Base-by-base conservation (phyloP, 1,140 invertebrate species). In the Drosophila sp. region DNA sequence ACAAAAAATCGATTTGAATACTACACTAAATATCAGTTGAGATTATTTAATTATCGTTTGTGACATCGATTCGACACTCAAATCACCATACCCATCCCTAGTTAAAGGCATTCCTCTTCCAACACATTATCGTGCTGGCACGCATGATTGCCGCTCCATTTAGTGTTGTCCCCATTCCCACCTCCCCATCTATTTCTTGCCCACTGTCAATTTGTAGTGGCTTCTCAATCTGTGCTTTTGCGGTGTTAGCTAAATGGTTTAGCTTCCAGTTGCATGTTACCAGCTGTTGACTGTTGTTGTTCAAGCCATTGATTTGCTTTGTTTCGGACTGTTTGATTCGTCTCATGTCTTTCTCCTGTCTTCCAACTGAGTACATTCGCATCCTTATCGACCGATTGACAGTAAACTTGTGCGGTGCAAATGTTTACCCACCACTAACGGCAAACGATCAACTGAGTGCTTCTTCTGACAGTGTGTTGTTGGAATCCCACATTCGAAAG, bases 281-380 rank as follows among this genome's bases (percentile, higher is more conserved):
- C 45, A 38, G 36, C 40, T 51, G 57, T 53, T 46, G 48, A 36
- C 58, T 56, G 50, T 63, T 40, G 38, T 41, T n/a, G n/a, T n/a
- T n/a, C n/a, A n/a, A 25, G 27, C 36, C 62, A 66, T 29, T 58
- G 70, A 59, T 72, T 40, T 50, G 46, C 46, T 72, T 67, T 72
- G 36, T 66, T 46, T 58, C 45, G 13, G 50, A 8, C 40, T 38
- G 32, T 38, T 57, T 65, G 13, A n/a, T 13, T 27, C 32, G n/a
- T 29, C 11, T 32, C 27, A n/a, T 63, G 29, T 9, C 36, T 41
- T 70, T 29, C 11, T 32, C 27, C 18, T 63, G 29, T 9, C 36
- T 41, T 70, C 65, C 41, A 7, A 9, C 36, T 70, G 40, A 59
- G 18, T 41, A 46, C 57, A 67, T 40, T 7, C 32, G 36, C 25